Evolutionary conservation across 2,888 invertebrate genomes (phyloP), one percentile per base, ranked within the genome.

Genomic region (Caenorhabditis zanzibari): DNA sequence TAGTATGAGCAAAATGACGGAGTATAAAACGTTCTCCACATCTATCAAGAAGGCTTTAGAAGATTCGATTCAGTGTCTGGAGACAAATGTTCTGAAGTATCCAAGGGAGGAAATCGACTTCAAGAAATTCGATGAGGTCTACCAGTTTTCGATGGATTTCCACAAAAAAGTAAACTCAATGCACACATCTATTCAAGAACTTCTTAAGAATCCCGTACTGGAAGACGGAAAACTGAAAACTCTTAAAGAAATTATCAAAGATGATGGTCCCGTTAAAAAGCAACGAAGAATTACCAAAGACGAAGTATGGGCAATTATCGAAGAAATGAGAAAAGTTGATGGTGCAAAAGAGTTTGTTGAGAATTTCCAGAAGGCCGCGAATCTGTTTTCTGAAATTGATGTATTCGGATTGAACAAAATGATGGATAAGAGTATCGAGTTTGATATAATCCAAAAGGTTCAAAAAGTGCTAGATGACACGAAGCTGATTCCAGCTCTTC

Each of bases 391-490:
- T 14, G 28, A 47, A n/a, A 26, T 28, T n/a, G 26, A 26, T 9
- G 14, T 2, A 0, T 16, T 5, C 0, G 47, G 24, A 28, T 44
- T 63, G n/a, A 16, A 63, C 4, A 16, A 26, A 0, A 16, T 47
- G 26, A 26, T 63, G 44, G 10, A 16, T 2, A n/a, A 63, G n/a
- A 26, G 7, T 5, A 3, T 63, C 2, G 63, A 63, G 26, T 63
- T 63, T 10, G n/a, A 28, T 10, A 24, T 63, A 2, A 44, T 63
- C 26, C 26, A 24, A 26, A n/a, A 24, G 9, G 44, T 44, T 26
- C 63, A 63, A n/a, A n/a, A 44, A 9, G 10, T 44, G 7, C 41
- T 63, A 2, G 24, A 24, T n/a, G 44, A 63, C 26, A 63, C 63
- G 0, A 63, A 47, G 26, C 24, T 63, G 26, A 7, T 41, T 26